These are phyloP conservation scores for Myripristis jacobus DNA, from an alignment of 2,797 vertebrate genomes.

Conservation along the genomic window DNA sequence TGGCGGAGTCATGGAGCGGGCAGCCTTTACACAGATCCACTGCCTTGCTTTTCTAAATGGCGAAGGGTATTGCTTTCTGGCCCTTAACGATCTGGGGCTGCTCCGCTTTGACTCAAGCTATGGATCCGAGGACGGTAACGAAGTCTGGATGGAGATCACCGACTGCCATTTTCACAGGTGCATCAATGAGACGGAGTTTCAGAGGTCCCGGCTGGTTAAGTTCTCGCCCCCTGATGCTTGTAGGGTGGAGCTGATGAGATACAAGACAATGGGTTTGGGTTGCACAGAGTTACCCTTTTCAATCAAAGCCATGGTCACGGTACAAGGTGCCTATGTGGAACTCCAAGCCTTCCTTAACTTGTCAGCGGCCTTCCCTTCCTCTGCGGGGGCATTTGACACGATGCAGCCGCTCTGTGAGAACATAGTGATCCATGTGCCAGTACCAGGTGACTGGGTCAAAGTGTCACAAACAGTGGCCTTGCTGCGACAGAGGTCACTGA, in stretches of 20 bases:
- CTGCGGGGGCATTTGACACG: constrained; percentile 55
- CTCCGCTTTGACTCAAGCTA: constrained; percentile 85
- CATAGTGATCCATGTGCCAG: constrained; percentile 89
- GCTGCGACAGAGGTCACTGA: constrained; percentile 93
- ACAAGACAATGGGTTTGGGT: constrained; percentile 80
- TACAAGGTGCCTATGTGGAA: constrained; percentile 95
- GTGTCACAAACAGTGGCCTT: constrained; percentile 88
- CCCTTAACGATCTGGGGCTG: constrained; percentile 91
- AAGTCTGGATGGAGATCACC: constrained; percentile 88
- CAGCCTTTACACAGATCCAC: constrained; percentile 88
- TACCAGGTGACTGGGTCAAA: constrained; percentile 93
- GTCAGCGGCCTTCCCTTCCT: constrained; percentile 75
- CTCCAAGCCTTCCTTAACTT: constrained; percentile 95
- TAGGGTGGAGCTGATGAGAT: constrained; percentile 94
- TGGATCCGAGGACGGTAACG: constrained; percentile 84
- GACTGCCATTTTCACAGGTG: constrained; percentile 90
- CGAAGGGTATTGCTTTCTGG: constrained; percentile 89
- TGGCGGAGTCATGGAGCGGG: constrained; percentile 84
- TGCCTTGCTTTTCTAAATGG: constrained; percentile 93
- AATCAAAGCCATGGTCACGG: constrained; percentile 89
- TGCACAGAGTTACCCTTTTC: constrained; percentile 90
- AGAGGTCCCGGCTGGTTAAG: constrained; percentile 87
- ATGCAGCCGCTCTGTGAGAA: constrained; percentile 88
- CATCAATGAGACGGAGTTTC: constrained; percentile 87
- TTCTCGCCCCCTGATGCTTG: constrained; percentile 91